Evolutionary conservation across 2,888 invertebrate species (phyloP), one percentile per base, ranked within the genome.

Genomic region (Acleris holmiana): DNA sequence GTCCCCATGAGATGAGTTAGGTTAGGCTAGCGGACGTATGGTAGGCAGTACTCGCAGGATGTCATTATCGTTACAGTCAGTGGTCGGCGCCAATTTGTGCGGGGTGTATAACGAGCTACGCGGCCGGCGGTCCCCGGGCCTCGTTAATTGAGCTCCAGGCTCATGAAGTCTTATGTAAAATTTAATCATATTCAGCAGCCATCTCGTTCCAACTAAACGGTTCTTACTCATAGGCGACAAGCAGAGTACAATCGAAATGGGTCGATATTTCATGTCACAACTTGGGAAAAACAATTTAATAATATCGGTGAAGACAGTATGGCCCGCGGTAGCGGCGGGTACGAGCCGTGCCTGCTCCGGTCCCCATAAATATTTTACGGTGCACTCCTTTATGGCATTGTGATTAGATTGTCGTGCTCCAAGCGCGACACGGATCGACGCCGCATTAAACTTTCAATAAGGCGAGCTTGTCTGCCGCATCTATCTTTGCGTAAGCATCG

Each of bases 41-140:
- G 82, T 80, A 77, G 83, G 80, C 80, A 77, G 79, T 79, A 83
- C 82, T 83, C 83, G 79, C 79, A 77, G 79, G 79, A 79, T 79
- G 78, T 88, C 86, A 88, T 89, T 88, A 90, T 87, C 84, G 85
- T 88, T 85, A 87, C 84, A 83, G 84, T 83, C 83, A 85, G 84
- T 78, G 82, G 85, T 81, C 83, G 83, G 77, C 82, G 82, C 80
- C 85, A 86, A 88, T 89, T 88, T 82, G 79, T 81, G 80, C 82
- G 81, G 80, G 51, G 80, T 80, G 77, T 80, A 82, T 87, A 86
- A 86, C 84, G 85, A 87, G 86, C 82, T 73, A 75, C 77, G 83
- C 75, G 81, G 72, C 76, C 78, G 78, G 76, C 80, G 80, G 79
- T 84, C 84, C 78, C 84, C 76, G 82, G 80, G 77, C 83, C 82